Base-by-base conservation (phyloP, 1,140 invertebrate species). In the Polyergus mexicanus region DNA sequence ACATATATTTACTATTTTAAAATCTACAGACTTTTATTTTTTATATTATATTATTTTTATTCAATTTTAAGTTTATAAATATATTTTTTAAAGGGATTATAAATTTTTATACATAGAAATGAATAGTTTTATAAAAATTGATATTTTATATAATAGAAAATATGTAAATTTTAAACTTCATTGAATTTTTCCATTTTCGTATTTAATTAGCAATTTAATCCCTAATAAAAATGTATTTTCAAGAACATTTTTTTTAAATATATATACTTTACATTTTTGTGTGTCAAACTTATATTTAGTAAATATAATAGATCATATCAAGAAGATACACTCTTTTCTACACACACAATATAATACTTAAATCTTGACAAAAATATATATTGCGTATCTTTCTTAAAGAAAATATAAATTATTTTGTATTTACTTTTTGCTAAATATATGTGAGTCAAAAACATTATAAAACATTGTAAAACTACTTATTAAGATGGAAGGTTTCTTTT, bases 401-500 rank as follows among this genome's bases (percentile, higher is more conserved):
- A 66, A 68, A 68, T 65, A 78, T 22, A 22, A 66, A 68, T 38
- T 35, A 28, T 44, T 25, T n/a, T 28, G 28, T 80, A 80, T 5
- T 35, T 19, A 3, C 32, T 41, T 51, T 10, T 63, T 51, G 16
- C 28, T 35, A 78, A 54, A 22, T 54, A 78, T 16, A 10, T 19
- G 35, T 3, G 3, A 51, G 0, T 69, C 13, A 32, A 58, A 1
- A 69, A 65, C 3, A 51, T 19, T 16, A 51, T 51, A 8, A 51
- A 16, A 13, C 3, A 44, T 62, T n/a, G 6, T 25, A 41, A 6
- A 62, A 11, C 35, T n/a, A 11, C 19, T 38, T 35, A 16, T 13
- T n/a, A 78, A 65, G 11, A 47, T 78, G 22, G 51, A 72, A 84
- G n/a, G 11, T 68, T 81, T 75, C 38, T 78, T 84, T 63, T 89